Percentiles rank a stretch among this genome's conserved stretches.
phyloP scores from a whole-genome alignment of 1,140 invertebrate genomes.

The Arion vulgaris region DNA sequence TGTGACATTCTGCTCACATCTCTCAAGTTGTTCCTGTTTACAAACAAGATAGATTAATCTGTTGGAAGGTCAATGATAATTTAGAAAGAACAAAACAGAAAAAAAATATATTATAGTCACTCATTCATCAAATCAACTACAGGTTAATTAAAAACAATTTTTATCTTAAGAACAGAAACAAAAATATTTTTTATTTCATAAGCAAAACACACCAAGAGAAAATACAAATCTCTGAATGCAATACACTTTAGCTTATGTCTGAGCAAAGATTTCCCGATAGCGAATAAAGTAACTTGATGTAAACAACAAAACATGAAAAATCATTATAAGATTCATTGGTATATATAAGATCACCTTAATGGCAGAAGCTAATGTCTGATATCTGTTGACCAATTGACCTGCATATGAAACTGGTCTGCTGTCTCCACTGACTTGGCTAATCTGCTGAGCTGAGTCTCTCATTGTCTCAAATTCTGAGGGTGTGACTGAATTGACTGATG shows the following conservation, averaged over 20 bases:
- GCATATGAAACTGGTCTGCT: conserved; percentile 85
- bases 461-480: conserved; percentile 80
- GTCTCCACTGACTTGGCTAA: conserved; percentile 85
- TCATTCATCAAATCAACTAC: no score
- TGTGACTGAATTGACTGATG: conserved; percentile 79
- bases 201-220: no score
- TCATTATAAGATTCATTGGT: no score
- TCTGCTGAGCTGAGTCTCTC: conserved; percentile 80
- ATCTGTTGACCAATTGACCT: conserved; percentile 83
- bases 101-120: not conserved
- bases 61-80: no score
- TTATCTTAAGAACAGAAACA: no score
- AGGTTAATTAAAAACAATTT: no score
- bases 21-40: conserved; percentile 62
- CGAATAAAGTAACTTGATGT: no score
- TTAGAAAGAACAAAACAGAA: not conserved
- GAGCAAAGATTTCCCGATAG: no score
- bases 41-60: conserved; percentile 17
- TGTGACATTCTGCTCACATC: conserved; percentile 63
- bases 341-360: conserved; percentile 52
- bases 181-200: no score
- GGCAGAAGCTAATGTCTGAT: conserved; percentile 78
- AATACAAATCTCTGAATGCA: no score
- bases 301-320: no score
- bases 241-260: no score